Conservation (phyloP, 2,888 invertebrate genomes). For the Ditylenchus weischeri region DNA sequence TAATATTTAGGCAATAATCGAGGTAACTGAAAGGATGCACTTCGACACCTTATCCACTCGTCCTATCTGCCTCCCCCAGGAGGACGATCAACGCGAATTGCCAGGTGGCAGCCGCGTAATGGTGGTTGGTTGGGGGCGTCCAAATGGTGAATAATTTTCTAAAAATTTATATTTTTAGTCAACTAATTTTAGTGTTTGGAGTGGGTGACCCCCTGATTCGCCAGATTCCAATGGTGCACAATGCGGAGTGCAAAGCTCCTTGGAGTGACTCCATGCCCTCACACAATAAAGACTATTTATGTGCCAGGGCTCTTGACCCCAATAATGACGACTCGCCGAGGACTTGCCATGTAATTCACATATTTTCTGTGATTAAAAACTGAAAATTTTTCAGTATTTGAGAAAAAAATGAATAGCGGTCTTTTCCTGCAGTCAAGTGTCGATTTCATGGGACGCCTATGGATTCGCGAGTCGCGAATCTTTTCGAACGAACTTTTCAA, state of each 20-base stretch:
- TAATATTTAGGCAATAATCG: constrained; percentile 6
- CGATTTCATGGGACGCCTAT: too few relatives aligned
- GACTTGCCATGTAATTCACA: constrained; percentile 46
- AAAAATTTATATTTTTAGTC: too few relatives aligned
- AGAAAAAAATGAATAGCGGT: background rate
- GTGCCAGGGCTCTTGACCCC: constrained; percentile 50
- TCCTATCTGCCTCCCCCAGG: constrained; percentile 53
- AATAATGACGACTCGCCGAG: constrained; percentile 44
- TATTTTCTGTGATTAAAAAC: too few relatives aligned
- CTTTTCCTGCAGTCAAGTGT: too few relatives aligned
- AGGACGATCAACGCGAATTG: constrained; percentile 24
- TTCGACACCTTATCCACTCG: constrained; percentile 20
- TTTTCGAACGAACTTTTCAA: too few relatives aligned
- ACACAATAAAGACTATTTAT: constrained; percentile 46
- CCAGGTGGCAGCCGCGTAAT: constrained; percentile 30
- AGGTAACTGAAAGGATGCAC: constrained; percentile 4
- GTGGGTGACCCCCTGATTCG: constrained; percentile 50
- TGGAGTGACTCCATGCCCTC: constrained; percentile 50
- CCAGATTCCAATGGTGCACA: constrained; percentile 51
- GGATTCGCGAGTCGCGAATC: too few relatives aligned
- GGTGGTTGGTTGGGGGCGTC: constrained; percentile 52
- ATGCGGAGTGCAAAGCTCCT: constrained; percentile 45
- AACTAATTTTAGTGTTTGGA: constrained; percentile 41
- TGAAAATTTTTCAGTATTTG: background rate
- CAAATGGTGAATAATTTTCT: constrained; percentile 32